A percentile compares a stretch with the other conserved stretches of the same genome.
phyloP scores from a whole-genome alignment of 2,113 vertebrate genomes.

The Clinocottus analis region DNA sequence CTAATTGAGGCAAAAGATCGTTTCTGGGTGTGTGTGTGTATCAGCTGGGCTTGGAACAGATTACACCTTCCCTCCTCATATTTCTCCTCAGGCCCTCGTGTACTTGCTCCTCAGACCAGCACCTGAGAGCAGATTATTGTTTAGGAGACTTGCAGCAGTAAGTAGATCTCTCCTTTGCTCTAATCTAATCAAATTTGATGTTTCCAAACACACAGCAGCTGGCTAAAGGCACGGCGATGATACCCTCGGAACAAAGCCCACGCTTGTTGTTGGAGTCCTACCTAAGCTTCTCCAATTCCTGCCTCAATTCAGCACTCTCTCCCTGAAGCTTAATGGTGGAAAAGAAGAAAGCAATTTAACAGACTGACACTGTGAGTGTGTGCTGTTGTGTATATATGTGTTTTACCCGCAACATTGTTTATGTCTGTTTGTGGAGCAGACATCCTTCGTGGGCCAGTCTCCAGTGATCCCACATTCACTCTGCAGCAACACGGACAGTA shows the following conservation, averaged over 20 bases:
- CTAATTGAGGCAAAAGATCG: not conserved
- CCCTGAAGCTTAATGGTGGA: slow-evolving; percentile 75
- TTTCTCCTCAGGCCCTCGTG: slow-evolving; percentile 76
- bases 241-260: slow-evolving; percentile 67
- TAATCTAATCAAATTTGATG: slow-evolving; percentile 77
- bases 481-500: slow-evolving; percentile 27
- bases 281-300: slow-evolving; percentile 80
- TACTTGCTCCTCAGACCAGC: slow-evolving; percentile 69
- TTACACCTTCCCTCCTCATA: slow-evolving; percentile 76
- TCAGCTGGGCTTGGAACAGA: slow-evolving; percentile 72
- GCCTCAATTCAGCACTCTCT: slow-evolving; percentile 78
- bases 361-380: slow-evolving; percentile 17
- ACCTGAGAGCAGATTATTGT: slow-evolving; percentile 76
- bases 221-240: slow-evolving; percentile 65
- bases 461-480: slow-evolving; percentile 27
- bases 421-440: slow-evolving; percentile 15
- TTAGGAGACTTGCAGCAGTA: slow-evolving; percentile 67
- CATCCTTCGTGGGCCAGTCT: slow-evolving; percentile 31
- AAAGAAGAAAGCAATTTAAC: slow-evolving; percentile 66
- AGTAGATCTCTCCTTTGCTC: slow-evolving; percentile 70
- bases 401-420: slow-evolving; percentile 27
- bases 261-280: slow-evolving; percentile 68
- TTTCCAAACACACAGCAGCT: slow-evolving; percentile 76
- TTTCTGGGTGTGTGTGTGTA: slow-evolving; percentile 12
- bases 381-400: slow-evolving; percentile 16